Base-by-base conservation (phyloP, 2,797 vertebrate species). In the Myiotriccus ornatus region DNA sequence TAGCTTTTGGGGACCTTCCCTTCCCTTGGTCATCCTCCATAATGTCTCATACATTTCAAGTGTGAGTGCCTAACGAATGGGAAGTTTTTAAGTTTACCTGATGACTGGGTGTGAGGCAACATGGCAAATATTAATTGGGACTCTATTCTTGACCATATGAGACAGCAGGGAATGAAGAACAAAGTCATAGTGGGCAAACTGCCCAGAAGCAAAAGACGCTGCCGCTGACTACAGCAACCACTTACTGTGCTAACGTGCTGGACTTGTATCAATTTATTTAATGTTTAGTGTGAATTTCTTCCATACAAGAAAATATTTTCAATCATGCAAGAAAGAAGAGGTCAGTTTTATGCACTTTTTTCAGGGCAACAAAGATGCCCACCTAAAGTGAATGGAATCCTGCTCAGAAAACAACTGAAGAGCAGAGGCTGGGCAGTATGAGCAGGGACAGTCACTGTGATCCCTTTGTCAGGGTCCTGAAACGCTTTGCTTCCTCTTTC, bases 151-250 rank as follows among this genome's bases (percentile, higher is more conserved):
- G 65, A 80, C 4, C 24, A 41, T 63, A 69, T 2, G 13, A 87
- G 60, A 77, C 84, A 78, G 75, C 60, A 83, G 77, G 68, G 84
- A 94, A 84, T 47, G 87, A 95, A 87, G 80, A 95, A 89, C 52
- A 82, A 95, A 92, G 77, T 65, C 77, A 69, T 22, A 63, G 55
- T 5, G 10, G 85, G 60, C 6, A 3, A 95, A 85, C 44, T 87
- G 68, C 68, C 92, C 65, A 24, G 78, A 89, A 83, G 60, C 4
- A 89, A 89, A 92, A 87, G 64, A 90, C 84, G 49, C 49, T 90
- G 49, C 81, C n/a, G 60, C 52, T 53, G 35, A 89, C 67, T 80
- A 32, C 22, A 87, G 75, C 46, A 83, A 83, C 50, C 37, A 87
- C 78, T 68, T 68, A 78, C 75, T 89, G 60, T 71, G 78, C 74